Conservation (phyloP, 2,113 vertebrate species). For the Romanogobio albipinnatus region DNA sequence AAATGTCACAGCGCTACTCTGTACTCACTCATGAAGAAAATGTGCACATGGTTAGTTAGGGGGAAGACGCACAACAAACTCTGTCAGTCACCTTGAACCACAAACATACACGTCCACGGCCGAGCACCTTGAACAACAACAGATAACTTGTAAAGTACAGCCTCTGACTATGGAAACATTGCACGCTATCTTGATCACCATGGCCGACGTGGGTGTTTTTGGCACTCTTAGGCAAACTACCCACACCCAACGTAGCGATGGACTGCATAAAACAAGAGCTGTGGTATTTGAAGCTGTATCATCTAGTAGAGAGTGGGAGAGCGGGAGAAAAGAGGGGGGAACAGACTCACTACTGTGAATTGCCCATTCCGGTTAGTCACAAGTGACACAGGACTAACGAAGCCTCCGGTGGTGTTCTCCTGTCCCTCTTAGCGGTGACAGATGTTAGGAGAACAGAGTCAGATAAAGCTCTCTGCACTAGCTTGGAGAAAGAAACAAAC, state of each 20-base stretch:
- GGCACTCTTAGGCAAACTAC: conserved; percentile 22
- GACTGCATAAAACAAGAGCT: conserved; percentile 44
- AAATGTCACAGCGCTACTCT: conserved; percentile 65
- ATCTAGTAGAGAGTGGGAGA: conserved; percentile 45
- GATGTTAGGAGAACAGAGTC: conserved; percentile 61
- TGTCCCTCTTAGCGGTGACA: conserved; percentile 64
- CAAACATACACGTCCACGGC: conserved; percentile 48
- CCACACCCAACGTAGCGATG: conserved; percentile 46
- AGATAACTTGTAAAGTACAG: conserved; percentile 29
- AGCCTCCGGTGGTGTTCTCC: conserved; percentile 62
- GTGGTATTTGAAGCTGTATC: conserved; percentile 56
- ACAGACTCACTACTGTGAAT: conserved; percentile 56
- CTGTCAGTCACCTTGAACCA: conserved; percentile 69
- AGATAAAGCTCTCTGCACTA: conserved; percentile 55
- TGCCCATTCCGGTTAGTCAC: conserved; percentile 61
- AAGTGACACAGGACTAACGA: conserved; percentile 60
- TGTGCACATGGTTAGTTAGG: conserved; percentile 54
- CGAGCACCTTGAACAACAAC: conserved; percentile 52
- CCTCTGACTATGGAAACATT: conserved; percentile 31
- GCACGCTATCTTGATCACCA: conserved; percentile 1
- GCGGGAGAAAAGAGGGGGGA: conserved; percentile 24
- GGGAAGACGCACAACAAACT: conserved; percentile 39
- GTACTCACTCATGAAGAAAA: conserved; percentile 68
- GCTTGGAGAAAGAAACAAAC: conserved; percentile 32
- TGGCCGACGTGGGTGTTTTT: conserved; percentile 39